phyloP scores from a whole-genome alignment of 2,888 invertebrate genomes.

The Hanleya hanleyi region DNA sequence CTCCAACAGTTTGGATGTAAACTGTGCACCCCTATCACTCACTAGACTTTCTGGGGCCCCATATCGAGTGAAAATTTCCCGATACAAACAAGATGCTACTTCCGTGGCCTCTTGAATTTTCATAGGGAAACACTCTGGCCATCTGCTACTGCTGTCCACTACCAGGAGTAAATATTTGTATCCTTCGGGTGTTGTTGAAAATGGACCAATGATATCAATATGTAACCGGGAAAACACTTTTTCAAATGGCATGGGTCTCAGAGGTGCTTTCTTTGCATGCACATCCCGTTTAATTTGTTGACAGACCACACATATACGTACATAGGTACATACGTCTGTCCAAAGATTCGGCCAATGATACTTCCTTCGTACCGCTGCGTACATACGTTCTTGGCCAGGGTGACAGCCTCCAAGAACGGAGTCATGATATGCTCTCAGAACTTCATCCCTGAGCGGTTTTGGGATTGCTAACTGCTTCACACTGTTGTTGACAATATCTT shows the following conservation, averaged over 20 bases:
- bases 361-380: slow-evolving; percentile 11
- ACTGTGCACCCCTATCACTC: slow-evolving; percentile 19
- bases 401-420: slow-evolving; percentile 20
- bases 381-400: slow-evolving; percentile 21
- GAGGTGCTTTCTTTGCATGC: slow-evolving; percentile 15
- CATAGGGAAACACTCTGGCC: slow-evolving; percentile 28
- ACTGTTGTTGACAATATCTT: neutral
- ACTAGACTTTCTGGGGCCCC: slow-evolving; percentile 22
- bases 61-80: slow-evolving; percentile 28
- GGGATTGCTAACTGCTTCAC: slow-evolving; percentile 28
- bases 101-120: slow-evolving; percentile 21
- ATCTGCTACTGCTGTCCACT: slow-evolving; percentile 22
- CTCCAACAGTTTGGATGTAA: slow-evolving; percentile 14
- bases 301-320: slow-evolving; percentile 17
- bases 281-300: slow-evolving; percentile 15
- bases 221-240: slow-evolving; percentile 18
- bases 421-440: slow-evolving; percentile 30
- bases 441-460: slow-evolving; percentile 11
- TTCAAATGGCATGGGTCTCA: slow-evolving; percentile 15
- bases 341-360: slow-evolving; percentile 28
- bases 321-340: slow-evolving; percentile 18
- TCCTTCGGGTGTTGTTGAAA: slow-evolving; percentile 11
- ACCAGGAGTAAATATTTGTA: neutral
- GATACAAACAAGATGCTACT: slow-evolving; percentile 11
- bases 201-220: slow-evolving; percentile 27